phyloP scores from a whole-genome alignment of 1,140 invertebrate species.

The Drosophila lacteicornis region DNA sequence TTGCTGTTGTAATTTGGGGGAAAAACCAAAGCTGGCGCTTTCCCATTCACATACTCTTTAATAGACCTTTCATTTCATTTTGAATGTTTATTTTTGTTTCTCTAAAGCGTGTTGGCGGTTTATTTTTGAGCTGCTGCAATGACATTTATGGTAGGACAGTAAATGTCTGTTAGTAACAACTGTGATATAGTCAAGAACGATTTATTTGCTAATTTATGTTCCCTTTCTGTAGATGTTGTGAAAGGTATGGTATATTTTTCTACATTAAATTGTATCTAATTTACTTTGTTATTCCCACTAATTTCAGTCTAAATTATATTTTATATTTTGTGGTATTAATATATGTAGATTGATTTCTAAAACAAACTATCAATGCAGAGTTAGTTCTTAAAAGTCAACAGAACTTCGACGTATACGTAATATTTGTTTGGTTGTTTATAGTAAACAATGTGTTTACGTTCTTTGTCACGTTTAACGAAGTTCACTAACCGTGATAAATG shows the following conservation, averaged over 20 bases:
- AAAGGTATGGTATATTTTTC: background rate
- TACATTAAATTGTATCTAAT: background rate
- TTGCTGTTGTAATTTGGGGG: conserved; percentile 26
- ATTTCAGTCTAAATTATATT: too few relatives aligned
- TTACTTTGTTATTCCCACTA: background rate
- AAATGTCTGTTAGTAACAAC: background rate
- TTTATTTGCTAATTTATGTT: background rate
- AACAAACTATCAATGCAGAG: too few relatives aligned
- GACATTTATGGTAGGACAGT: conserved; percentile 30
- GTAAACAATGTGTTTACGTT: background rate
- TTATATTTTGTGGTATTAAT: background rate
- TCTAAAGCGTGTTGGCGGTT: conserved; percentile 4
- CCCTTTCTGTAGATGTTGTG: background rate
- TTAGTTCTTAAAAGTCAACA: background rate
- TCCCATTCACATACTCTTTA: conserved; percentile 43
- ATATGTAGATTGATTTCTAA: background rate
- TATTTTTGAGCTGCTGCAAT: conserved; percentile 47
- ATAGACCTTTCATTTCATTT: conserved; percentile 32
- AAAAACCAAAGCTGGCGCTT: conserved; percentile 49
- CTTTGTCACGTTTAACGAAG: conserved; percentile 1
- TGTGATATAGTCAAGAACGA: background rate
- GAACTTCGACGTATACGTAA: background rate
- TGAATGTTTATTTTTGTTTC: conserved; percentile 29
- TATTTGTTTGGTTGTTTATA: background rate
- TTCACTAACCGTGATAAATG: background rate